A percentile compares a stretch with the other conserved stretches of the same genome.
Evolutionary conservation across 2,888 invertebrate genomes (phyloP).

Genomic region (Lymantria dispar): DNA sequence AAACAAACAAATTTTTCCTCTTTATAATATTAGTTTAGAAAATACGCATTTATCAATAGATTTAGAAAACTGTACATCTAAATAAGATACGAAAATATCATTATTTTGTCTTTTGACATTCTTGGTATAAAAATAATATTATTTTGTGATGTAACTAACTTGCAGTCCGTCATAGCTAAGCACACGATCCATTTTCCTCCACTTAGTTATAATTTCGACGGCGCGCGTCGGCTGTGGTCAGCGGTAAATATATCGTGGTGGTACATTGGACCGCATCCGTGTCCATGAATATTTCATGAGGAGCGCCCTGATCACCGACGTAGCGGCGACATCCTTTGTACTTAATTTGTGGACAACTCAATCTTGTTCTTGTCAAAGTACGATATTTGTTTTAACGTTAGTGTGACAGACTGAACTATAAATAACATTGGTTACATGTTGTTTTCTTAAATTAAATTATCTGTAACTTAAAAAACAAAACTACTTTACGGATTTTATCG

Average conservation of each 20-base stretch:
- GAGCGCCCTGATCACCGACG: conserved; percentile 47
- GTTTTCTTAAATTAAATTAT: no score
- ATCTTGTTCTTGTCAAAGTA: conserved; percentile 42
- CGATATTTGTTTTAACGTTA: background rate
- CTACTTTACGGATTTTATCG: no score
- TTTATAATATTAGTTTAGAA: no score
- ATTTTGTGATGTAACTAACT: background rate
- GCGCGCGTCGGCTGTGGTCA: conserved; percentile 50
- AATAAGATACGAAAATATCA: no score
- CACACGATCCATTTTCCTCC: conserved; percentile 4
- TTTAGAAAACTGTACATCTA: no score
- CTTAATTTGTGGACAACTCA: conserved; percentile 56
- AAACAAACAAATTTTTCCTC: no score
- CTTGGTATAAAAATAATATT: no score
- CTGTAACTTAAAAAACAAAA: no score
- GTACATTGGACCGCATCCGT: conserved; percentile 42
- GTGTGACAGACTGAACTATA: no score
- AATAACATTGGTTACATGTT: no score
- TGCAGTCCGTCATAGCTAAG: conserved; percentile 1
- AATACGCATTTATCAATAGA: no score
- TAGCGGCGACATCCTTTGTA: conserved; percentile 45
- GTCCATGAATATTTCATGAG: conserved; percentile 69
- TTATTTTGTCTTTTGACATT: no score
- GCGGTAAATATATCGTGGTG: conserved; percentile 58
- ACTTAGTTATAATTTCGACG: conserved; percentile 50